Evolutionary conservation across 2,797 vertebrate species (phyloP).

Genomic region (Chloroceryle amazona): DNA sequence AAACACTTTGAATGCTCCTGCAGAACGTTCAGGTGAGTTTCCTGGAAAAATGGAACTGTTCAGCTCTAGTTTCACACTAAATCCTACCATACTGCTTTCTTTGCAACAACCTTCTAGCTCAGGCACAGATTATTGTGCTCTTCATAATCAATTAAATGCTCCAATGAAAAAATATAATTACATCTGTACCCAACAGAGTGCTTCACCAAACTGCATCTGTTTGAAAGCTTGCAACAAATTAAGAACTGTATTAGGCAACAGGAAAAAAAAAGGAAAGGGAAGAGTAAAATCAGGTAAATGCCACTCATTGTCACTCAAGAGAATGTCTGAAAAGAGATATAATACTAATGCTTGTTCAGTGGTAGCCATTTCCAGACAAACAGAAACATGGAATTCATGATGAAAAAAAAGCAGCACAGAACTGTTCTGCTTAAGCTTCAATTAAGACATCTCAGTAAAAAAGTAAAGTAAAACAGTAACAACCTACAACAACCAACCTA

Average conservation of each 20-base stretch:
- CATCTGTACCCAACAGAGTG: background rate
- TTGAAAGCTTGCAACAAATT: background rate
- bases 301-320: background rate
- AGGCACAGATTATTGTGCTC: background rate
- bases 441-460: background rate
- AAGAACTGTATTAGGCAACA: background rate
- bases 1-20: background rate
- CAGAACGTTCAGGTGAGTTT: background rate
- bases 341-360: background rate
- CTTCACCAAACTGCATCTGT: background rate
- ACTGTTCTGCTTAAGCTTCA: background rate
- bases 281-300: background rate
- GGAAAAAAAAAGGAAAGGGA: background rate
- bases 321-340: background rate
- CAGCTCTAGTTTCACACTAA: background rate
- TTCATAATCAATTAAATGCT: conserved; percentile 9
- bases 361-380: background rate
- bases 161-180: background rate
- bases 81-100: background rate
- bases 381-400: background rate
- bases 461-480: background rate
- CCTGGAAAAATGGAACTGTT: background rate
- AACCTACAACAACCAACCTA: background rate
- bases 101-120: background rate
- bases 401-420: background rate